These are phyloP conservation scores for Monopterus albus DNA, from an alignment of 2,113 vertebrate genomes.

Conservation along the genomic window DNA sequence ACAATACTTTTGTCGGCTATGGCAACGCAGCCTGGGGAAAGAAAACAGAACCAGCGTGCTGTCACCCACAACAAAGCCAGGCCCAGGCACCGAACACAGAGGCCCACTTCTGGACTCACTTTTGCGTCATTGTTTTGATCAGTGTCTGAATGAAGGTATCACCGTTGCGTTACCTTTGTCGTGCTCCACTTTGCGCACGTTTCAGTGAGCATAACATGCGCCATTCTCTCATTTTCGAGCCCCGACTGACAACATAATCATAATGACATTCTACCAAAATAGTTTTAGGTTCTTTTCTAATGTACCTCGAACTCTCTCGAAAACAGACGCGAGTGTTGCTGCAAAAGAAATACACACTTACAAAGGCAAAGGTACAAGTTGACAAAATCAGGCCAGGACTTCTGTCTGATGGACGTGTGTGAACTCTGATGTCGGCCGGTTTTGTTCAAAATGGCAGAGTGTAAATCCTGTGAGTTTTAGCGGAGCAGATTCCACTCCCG, in stretches of 20 bases:
- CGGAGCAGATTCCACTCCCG: constrained; percentile 55
- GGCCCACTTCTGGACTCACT: constrained; percentile 52
- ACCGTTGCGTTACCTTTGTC: constrained; percentile 19
- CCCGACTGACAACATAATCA: constrained; percentile 9
- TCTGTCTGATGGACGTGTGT: constrained; percentile 30
- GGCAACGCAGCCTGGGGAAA: constrained; percentile 2
- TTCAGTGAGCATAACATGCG: constrained; percentile 4
- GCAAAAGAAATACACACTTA: constrained; percentile 35
- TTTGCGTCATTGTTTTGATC: constrained; percentile 51
- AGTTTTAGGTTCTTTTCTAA: not conserved
- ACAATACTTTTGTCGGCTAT: not conserved
- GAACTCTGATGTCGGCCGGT: constrained; percentile 49
- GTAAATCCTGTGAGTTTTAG: constrained; percentile 71
- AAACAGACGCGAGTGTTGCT: not conserved
- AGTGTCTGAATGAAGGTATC: constrained; percentile 46
- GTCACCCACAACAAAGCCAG: constrained; percentile 58
- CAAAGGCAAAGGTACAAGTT: not conserved
- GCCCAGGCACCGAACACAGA: constrained; percentile 44
- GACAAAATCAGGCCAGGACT: constrained; percentile 61
- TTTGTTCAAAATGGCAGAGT: constrained; percentile 84
- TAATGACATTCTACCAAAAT: constrained; percentile 4
- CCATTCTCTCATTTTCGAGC: constrained; percentile 1
- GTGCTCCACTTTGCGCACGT: not conserved
- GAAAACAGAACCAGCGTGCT: constrained; percentile 54
- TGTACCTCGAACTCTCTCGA: constrained; percentile 11